These are phyloP conservation scores for Sitodiplosis mosellana DNA, from an alignment of 1,140 invertebrate species.

Conservation along the genomic window DNA sequence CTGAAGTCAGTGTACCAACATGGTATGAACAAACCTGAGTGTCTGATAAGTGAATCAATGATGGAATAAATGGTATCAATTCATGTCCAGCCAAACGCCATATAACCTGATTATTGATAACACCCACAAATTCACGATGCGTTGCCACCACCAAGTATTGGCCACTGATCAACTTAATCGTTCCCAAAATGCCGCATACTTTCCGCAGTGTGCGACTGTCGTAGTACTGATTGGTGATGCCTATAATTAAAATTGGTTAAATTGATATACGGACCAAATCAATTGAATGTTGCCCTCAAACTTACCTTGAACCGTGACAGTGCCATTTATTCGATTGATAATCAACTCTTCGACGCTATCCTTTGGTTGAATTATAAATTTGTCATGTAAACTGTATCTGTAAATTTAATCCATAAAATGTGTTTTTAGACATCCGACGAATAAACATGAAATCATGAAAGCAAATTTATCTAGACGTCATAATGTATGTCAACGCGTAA, in stretches of 20 bases:
- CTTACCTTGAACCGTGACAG: constrained; percentile 44
- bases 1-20: background rate
- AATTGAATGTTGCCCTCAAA: constrained; percentile 1
- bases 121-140: constrained; percentile 64
- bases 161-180: constrained; percentile 67
- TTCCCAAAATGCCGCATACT: constrained; percentile 81
- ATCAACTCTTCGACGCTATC: constrained; percentile 39
- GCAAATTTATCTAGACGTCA: background rate
- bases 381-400: constrained; percentile 51
- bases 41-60: constrained; percentile 63
- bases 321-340: constrained; percentile 49
- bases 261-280: too few relatives aligned
- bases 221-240: background rate
- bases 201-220: constrained; percentile 16
- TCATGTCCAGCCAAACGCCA: constrained; percentile 71
- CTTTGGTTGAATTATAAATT: constrained; percentile 50
- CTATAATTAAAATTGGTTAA: too few relatives aligned
- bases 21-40: constrained; percentile 12
- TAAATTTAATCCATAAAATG: constrained; percentile 14
- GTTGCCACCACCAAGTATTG: constrained; percentile 83
- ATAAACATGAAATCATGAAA: constrained; percentile 1
- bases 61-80: constrained; percentile 70
- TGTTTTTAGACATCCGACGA: constrained; percentile 1
- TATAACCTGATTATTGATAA: constrained; percentile 67
- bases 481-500: background rate